Percentiles rank a stretch among this genome's conserved stretches.
Conservation (phyloP, 37 sponge, comb jelly and placozoan genomes). For the Halisarca cf. caerulea region DNA sequence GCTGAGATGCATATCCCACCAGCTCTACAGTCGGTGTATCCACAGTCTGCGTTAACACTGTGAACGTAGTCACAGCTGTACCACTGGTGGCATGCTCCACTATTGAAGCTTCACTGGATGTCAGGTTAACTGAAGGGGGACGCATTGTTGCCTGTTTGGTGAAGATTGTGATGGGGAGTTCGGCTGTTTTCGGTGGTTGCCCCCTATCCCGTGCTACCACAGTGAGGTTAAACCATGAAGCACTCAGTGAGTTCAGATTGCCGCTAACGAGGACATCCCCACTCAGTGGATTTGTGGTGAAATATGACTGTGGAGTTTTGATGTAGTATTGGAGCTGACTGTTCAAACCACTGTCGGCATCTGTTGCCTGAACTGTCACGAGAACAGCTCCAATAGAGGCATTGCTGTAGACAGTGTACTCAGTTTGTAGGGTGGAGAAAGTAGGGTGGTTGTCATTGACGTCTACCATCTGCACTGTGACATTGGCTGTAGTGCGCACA, state of each 20-base stretch:
- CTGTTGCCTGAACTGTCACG: conserved; percentile 33
- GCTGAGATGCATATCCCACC: not conserved
- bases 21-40: not conserved
- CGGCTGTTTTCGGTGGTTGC: not conserved
- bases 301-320: conserved; percentile 35
- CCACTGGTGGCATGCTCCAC: not conserved
- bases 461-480: not conserved
- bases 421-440: not conserved
- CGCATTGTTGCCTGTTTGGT: not conserved
- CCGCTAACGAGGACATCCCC: conserved; percentile 46
- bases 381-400: not conserved
- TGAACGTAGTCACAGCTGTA: not conserved
- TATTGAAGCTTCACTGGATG: not conserved
- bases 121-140: not conserved
- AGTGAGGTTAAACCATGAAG: not conserved
- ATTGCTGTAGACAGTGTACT: not conserved
- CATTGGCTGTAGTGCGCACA: not conserved
- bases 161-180: not conserved
- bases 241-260: not conserved
- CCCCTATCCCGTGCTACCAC: not conserved
- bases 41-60: not conserved
- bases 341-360: conserved; percentile 53
- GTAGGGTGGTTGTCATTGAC: conserved; percentile 7
- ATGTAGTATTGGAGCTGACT: conserved; percentile 54
- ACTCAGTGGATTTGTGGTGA: conserved; percentile 37